Base-by-base conservation (phyloP, 1,140 invertebrate species). In the Zaprionus davidi region DNA sequence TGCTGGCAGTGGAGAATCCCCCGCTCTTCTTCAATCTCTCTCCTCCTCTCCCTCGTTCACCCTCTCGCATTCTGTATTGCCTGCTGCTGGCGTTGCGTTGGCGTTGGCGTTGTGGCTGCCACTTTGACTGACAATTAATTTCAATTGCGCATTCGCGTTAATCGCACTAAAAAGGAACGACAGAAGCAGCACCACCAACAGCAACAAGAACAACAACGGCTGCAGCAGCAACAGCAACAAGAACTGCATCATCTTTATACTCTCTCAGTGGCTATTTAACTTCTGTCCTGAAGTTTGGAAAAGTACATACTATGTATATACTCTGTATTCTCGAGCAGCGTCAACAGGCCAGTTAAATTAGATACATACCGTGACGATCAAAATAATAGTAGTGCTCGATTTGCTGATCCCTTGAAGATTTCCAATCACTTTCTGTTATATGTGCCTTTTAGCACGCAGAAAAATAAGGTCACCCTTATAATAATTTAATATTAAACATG, bases 121-220 rank as follows among this genome's bases (percentile, higher is more conserved):
- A 79, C 78, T 90, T 85, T 85, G 85, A 90, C 86, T 88, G 85
- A 90, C 79, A 90, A 90, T 90, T 90, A 90, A 90, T 90, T 90
- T 90, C 85, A 90, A 90, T 90, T 90, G 85, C 86, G 81, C 81
- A 80, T 90, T 85, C 81, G 81, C 85, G 85, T 85, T 90, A 90
- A 90, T 90, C 85, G 85, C 82, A 66, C 76, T 76, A 71, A 88
- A 87, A 65, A 65, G 63, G 59, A 63, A 72, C 65, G 65, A 31
- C 36, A 67, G 24, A 53, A 65, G 1, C 68, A 65, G 13, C 59
- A 74, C 12, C 57, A 46, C 12, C 38, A 62, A 12, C 56, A 67
- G 5, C 59, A 59, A 44, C 55, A 38, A 28, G 34, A 55, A 28
- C 49, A 41, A 5, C 34, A 69, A 12, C 69, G 46, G 17, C 51